phyloP scores from a whole-genome alignment of 2,113 vertebrate genomes.

The Myiozetetes cayanensis region DNA sequence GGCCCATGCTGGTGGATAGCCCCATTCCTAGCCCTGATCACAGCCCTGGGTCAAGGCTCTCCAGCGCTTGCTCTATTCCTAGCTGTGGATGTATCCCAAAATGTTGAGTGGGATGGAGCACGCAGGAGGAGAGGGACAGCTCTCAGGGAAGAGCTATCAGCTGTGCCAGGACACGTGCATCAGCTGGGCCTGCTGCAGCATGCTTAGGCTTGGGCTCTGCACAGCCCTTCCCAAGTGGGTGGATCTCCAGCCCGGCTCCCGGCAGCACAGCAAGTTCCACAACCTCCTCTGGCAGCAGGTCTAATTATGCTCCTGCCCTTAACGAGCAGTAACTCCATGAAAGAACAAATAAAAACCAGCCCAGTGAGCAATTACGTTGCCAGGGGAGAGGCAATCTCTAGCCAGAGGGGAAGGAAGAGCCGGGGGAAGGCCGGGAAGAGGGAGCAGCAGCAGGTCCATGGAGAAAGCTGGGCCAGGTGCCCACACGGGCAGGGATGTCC shows the following conservation, averaged over 20 bases:
- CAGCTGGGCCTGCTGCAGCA: background rate
- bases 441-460: background rate
- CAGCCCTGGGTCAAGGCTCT: too few relatives aligned
- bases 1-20: too few relatives aligned
- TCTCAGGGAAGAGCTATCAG: background rate
- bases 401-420: constrained; percentile 41
- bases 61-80: background rate
- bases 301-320: constrained; percentile 32
- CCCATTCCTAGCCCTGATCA: too few relatives aligned
- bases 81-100: too few relatives aligned
- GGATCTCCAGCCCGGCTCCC: background rate
- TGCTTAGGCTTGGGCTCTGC: background rate
- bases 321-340: background rate
- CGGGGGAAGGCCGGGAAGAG: background rate
- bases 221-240: background rate
- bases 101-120: background rate
- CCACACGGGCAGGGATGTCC: fast-evolving
- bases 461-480: background rate
- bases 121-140: background rate
- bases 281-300: constrained; percentile 1
- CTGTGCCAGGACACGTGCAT: background rate
- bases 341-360: constrained; percentile 54
- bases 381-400: constrained; percentile 39
- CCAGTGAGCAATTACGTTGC: constrained; percentile 14
- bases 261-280: background rate